phyloP scores from a whole-genome alignment of 2,113 vertebrate species.

The Eurystomus gularis region DNA sequence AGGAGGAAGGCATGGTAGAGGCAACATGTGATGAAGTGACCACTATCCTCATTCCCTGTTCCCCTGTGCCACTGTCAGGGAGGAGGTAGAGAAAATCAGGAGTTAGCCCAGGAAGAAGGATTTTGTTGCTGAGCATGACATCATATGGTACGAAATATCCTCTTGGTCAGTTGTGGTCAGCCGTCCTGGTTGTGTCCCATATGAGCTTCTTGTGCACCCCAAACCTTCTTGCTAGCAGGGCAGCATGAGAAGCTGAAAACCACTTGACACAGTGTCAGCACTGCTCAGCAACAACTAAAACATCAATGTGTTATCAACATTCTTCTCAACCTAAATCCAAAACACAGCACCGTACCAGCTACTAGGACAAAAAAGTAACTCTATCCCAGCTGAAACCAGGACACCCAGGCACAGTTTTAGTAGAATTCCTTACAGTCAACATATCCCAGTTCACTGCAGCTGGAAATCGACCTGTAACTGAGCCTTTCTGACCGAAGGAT shows the following conservation, averaged over 20 bases:
- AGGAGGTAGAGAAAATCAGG: neutral
- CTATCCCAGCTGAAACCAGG: neutral
- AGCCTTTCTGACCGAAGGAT: neutral
- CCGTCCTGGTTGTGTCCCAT: too few species aligned
- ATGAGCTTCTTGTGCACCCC: too few species aligned
- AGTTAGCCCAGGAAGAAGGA: neutral
- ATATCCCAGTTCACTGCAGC: neutral
- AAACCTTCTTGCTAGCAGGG: too few species aligned
- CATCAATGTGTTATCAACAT: neutral
- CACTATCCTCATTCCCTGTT: too few species aligned
- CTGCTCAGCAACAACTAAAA: neutral
- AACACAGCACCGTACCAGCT: neutral
- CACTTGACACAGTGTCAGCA: too few species aligned
- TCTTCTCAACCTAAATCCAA: neutral
- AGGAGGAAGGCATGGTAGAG: neutral
- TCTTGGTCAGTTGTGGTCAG: too few species aligned
- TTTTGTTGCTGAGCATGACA: too few species aligned
- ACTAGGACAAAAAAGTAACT: neutral
- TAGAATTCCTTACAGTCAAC: neutral
- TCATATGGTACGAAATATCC: too few species aligned
- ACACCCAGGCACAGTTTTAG: neutral
- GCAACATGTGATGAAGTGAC: too few species aligned
- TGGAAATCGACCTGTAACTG: neutral
- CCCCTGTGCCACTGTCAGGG: too few species aligned
- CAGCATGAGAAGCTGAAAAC: too few species aligned